A percentile compares a stretch with the other conserved stretches of the same genome.
Conservation (phyloP, 2,888 invertebrate genomes). For the Xanthia icteritia region DNA sequence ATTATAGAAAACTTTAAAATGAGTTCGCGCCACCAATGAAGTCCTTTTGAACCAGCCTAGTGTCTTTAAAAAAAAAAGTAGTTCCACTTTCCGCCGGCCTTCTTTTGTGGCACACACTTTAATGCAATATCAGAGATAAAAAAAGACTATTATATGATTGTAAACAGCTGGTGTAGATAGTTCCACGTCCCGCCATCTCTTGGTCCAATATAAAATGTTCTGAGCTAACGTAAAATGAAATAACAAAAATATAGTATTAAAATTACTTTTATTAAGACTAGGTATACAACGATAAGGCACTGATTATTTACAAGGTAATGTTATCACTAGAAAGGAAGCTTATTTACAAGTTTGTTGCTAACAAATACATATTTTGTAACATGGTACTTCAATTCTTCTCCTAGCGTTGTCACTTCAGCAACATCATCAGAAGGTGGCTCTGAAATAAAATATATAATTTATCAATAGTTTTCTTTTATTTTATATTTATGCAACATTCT, state of each 20-base stretch:
- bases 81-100: no score
- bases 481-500: not conserved
- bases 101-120: no score
- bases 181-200: constrained; percentile 15
- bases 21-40: no score
- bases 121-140: no score
- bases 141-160: no score
- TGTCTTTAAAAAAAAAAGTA: no score
- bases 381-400: constrained; percentile 83
- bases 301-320: constrained; percentile 32
- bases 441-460: constrained; percentile 68
- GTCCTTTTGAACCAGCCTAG: no score
- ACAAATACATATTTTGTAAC: constrained; percentile 81
- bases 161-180: no score
- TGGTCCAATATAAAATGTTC: not conserved
- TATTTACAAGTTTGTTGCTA: constrained; percentile 78
- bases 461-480: not conserved
- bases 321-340: constrained; percentile 66
- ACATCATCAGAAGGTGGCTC: constrained; percentile 82
- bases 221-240: not conserved
- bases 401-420: constrained; percentile 81
- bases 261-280: constrained; percentile 19
- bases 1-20: no score
- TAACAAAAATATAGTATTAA: not conserved
- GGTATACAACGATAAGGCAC: constrained; percentile 41